These are phyloP conservation scores for Atta cephalotes DNA, from an alignment of 1,140 invertebrate genomes.

Conservation along the genomic window DNA sequence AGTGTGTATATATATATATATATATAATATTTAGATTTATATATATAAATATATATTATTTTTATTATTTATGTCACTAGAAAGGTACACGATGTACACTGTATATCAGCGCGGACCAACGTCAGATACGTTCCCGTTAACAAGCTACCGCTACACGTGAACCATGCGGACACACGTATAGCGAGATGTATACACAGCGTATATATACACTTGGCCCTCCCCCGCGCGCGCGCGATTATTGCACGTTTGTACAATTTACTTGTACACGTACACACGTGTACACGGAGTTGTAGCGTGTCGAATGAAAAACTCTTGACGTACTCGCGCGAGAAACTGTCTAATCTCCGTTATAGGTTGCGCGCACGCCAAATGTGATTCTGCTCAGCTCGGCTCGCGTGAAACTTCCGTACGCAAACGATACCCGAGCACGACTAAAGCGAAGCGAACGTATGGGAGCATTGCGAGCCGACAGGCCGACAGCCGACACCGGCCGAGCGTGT, in stretches of 20 bases:
- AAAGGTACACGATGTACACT: not conserved
- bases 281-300: not conserved
- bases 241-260: not conserved
- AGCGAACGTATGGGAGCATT: slow-evolving; percentile 49
- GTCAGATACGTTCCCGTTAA: slow-evolving; percentile 55
- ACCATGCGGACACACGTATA: slow-evolving; percentile 27
- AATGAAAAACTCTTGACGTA: slow-evolving; percentile 13
- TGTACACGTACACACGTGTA: not conserved
- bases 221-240: not conserved
- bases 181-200: no score
- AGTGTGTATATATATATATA: no score
- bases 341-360: not conserved
- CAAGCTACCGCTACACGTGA: slow-evolving; percentile 36
- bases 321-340: not conserved
- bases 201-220: not conserved
- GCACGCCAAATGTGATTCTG: not conserved
- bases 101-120: not conserved
- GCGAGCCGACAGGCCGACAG: slow-evolving; percentile 68
- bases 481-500: slow-evolving; percentile 75
- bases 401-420: slow-evolving; percentile 58
- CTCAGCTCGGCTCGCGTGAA: not conserved
- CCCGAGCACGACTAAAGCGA: slow-evolving; percentile 71
- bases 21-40: no score
- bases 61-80: slow-evolving; percentile 28
- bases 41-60: not conserved